Evolutionary conservation across 2,113 vertebrate genomes (phyloP).

Genomic region (Emberiza fucata): DNA sequence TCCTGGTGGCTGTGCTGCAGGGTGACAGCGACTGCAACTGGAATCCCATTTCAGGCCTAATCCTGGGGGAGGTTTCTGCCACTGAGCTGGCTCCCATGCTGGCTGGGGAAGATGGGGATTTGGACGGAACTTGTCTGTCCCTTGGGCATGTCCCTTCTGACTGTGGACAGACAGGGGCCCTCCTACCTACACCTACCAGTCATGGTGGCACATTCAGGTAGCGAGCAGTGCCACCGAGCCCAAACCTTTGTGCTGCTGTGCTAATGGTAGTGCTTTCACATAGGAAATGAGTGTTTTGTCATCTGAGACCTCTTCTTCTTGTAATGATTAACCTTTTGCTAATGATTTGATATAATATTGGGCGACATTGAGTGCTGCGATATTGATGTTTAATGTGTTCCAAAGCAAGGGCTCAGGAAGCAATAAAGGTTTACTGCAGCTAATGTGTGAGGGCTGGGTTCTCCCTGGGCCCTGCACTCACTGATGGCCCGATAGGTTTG

Average conservation of each 20-base stretch:
- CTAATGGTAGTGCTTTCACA: background rate
- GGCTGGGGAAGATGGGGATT: background rate
- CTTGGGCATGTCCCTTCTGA: background rate
- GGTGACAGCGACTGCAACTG: accelerated
- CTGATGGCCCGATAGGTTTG: background rate
- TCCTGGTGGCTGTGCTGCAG: background rate
- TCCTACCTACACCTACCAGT: background rate
- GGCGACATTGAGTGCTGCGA: background rate
- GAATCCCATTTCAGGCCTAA: background rate
- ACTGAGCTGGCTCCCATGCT: accelerated
- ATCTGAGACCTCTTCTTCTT: constrained; percentile 1
- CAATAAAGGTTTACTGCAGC: background rate
- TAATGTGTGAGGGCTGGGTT: background rate
- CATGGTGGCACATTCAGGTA: accelerated
- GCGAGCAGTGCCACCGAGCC: accelerated
- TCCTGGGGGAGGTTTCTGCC: background rate
- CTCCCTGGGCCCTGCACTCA: background rate
- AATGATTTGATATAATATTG: constrained; percentile 12
- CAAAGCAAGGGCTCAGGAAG: background rate
- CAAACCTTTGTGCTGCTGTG: background rate
- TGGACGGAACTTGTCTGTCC: background rate
- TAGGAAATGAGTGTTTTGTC: constrained; percentile 1
- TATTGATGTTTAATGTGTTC: constrained; percentile 3
- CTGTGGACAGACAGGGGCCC: background rate
- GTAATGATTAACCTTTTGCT: constrained; percentile 23